Percentiles rank a stretch among this genome's conserved stretches.
These are phyloP conservation scores for Mustelus asterias DNA, from an alignment of 2,113 vertebrate genomes.

Conservation along the genomic window DNA sequence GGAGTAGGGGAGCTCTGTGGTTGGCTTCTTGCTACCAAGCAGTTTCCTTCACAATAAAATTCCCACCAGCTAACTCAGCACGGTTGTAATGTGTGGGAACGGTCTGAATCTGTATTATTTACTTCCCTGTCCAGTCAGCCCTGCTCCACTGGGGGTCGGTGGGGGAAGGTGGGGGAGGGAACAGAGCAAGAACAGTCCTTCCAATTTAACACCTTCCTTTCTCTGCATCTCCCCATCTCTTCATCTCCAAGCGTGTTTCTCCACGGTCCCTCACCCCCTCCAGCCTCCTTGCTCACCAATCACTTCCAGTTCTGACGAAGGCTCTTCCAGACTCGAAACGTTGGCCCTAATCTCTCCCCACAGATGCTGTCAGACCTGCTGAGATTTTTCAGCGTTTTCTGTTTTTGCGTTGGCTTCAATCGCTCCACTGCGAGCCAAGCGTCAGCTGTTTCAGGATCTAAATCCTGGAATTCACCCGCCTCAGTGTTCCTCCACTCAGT, in stretches of 20 bases:
- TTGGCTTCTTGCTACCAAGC: neutral
- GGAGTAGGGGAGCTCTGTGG: neutral
- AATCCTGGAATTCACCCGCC: no score
- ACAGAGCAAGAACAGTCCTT: neutral
- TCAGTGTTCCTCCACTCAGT: no score
- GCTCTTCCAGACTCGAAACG: no score
- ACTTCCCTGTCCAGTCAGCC: neutral
- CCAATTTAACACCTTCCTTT: no score
- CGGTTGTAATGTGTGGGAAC: neutral
- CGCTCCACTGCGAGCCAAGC: no score
- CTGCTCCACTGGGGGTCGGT: neutral
- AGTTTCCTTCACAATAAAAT: neutral
- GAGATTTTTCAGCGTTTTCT: no score
- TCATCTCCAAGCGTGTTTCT: neutral
- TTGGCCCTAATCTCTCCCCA: no score
- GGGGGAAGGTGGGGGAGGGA: no score
- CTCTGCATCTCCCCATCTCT: neutral
- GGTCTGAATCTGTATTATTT: neutral
- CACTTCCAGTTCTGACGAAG: neutral
- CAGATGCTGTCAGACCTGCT: no score
- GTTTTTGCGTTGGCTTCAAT: no score
- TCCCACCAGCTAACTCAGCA: neutral
- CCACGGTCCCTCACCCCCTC: neutral
- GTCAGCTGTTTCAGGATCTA: no score
- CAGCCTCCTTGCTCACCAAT: neutral